A percentile compares a stretch with the other conserved stretches of the same genome.
phyloP scores from a whole-genome alignment of 2,888 invertebrate species.

The Omphaloscelis lunosa region DNA sequence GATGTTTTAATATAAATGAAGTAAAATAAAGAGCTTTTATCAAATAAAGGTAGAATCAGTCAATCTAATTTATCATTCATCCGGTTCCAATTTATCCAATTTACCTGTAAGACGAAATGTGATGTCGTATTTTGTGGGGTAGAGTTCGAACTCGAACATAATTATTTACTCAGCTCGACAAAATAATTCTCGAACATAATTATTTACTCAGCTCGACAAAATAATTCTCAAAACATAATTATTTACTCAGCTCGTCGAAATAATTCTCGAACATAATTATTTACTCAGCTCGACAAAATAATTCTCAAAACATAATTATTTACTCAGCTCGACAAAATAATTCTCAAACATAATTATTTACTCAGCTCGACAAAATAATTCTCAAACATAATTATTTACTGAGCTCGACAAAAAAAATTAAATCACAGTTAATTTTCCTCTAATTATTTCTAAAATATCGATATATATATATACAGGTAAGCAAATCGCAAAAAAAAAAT shows the following conservation, averaged over 20 bases:
- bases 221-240: too few relatives aligned
- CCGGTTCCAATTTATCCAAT: neutral
- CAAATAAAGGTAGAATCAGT: constrained; percentile 11
- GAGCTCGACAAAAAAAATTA: neutral
- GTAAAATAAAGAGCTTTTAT: neutral
- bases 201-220: neutral
- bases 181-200: neutral
- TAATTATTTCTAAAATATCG: neutral
- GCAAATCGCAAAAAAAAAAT: neutral
- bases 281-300: neutral
- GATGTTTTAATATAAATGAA: neutral
- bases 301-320: neutral
- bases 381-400: neutral
- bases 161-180: neutral
- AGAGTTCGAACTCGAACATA: neutral
- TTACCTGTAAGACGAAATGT: neutral
- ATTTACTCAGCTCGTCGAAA: neutral
- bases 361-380: neutral
- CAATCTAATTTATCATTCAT: constrained; percentile 20
- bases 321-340: neutral
- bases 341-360: neutral
- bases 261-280: neutral
- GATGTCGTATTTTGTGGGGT: neutral
- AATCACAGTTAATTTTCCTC: neutral
- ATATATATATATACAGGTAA: too few relatives aligned